Conservation (phyloP, 2,113 vertebrate genomes). For the Tenrec ecaudatus region DNA sequence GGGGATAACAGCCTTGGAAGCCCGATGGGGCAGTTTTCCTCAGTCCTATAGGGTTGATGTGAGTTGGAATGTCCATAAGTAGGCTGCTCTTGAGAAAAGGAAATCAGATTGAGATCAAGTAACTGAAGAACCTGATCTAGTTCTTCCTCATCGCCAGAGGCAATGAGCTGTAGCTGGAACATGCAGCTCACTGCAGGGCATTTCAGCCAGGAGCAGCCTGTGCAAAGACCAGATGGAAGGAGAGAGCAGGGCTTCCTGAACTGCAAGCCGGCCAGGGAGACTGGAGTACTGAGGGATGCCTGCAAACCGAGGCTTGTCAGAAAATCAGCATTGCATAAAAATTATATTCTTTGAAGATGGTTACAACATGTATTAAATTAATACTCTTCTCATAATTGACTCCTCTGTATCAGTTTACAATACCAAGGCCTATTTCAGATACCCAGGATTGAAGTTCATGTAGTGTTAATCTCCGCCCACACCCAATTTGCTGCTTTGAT, state of each 20-base stretch:
- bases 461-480: too few species aligned
- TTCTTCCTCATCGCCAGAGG: not conserved
- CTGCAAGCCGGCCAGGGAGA: not conserved
- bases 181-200: not conserved
- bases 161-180: not conserved
- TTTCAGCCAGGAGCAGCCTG: not conserved
- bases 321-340: conserved; percentile 76
- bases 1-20: not conserved
- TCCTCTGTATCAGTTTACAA: conserved; percentile 9
- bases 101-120: conserved; percentile 2
- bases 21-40: not conserved
- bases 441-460: not conserved
- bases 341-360: conserved; percentile 63
- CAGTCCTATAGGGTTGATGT: not conserved
- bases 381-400: not conserved
- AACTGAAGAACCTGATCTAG: not conserved
- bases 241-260: not conserved
- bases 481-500: not conserved
- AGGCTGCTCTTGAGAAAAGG: not conserved
- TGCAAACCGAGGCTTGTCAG: conserved; percentile 7
- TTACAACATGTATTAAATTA: conserved; percentile 35
- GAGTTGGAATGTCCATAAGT: not conserved
- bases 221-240: not conserved
- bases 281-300: not conserved
- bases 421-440: conserved; percentile 47